These are phyloP conservation scores for Lamellibrachia satsuma DNA, from an alignment of 2,888 invertebrate genomes.

Conservation along the genomic window DNA sequence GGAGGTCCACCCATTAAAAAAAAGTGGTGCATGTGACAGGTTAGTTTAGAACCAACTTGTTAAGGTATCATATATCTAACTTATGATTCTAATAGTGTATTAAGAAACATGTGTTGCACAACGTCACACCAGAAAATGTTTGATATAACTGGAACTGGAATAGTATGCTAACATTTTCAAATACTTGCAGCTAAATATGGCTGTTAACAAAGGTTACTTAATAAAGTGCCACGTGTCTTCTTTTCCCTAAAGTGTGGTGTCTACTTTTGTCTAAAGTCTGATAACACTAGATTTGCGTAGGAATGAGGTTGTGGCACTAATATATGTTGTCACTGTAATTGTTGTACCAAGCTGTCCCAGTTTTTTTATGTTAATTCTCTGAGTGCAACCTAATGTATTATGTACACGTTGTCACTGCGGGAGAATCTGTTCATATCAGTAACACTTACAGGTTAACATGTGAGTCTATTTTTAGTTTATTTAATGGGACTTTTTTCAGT, in stretches of 20 bases:
- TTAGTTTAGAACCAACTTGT: neutral
- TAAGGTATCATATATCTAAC: neutral
- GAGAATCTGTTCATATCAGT: neutral
- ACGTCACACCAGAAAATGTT: neutral
- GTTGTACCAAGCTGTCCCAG: neutral
- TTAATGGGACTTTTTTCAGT: neutral
- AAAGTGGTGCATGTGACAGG: neutral
- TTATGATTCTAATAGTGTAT: neutral
- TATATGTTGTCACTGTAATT: neutral
- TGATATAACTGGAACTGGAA: neutral
- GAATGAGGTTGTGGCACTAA: neutral
- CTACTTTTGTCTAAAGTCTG: neutral
- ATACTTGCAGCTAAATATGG: neutral
- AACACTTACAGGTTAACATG: neutral
- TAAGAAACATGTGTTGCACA: neutral
- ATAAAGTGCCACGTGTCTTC: neutral
- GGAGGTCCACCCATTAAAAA: neutral
- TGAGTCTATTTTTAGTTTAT: neutral
- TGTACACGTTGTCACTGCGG: neutral
- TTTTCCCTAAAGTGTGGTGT: neutral
- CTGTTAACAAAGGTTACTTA: neutral
- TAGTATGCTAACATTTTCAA: neutral
- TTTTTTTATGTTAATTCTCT: neutral
- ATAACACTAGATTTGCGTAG: no score
- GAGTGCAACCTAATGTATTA: no score